Evolutionary conservation across 2,888 invertebrate genomes (phyloP).

Genomic region (Campoplex nolae): DNA sequence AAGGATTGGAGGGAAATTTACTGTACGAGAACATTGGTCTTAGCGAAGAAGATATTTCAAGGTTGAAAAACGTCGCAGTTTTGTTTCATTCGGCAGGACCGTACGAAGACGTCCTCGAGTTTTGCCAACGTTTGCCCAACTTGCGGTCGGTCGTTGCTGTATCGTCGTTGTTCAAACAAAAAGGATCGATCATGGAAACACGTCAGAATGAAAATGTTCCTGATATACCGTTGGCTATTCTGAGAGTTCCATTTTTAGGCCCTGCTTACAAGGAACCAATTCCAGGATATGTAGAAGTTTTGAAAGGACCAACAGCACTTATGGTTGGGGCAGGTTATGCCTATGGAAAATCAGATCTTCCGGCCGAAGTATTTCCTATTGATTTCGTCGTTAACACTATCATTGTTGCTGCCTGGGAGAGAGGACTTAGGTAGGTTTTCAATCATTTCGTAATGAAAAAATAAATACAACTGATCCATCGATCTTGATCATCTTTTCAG

Average conservation of each 20-base stretch:
- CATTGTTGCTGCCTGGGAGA: constrained; percentile 77
- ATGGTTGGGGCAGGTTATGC: constrained; percentile 79
- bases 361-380: constrained; percentile 77
- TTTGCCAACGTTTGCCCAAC: constrained; percentile 72
- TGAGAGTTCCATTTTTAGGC: constrained; percentile 76
- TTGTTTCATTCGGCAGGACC: constrained; percentile 78
- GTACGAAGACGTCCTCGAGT: constrained; percentile 71
- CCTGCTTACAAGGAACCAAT: constrained; percentile 78
- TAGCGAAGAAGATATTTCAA: constrained; percentile 46
- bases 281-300: constrained; percentile 77
- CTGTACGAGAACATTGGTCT: constrained; percentile 75
- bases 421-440: constrained; percentile 72
- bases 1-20: constrained; percentile 77
- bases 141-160: constrained; percentile 70
- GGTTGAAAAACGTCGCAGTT: constrained; percentile 74
- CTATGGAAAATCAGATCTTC: constrained; percentile 72
- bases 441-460: not conserved
- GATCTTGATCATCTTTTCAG: not conserved
- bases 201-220: constrained; percentile 68
- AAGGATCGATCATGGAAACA: constrained; percentile 66
- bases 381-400: constrained; percentile 78
- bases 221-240: constrained; percentile 73
- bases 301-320: constrained; percentile 77
- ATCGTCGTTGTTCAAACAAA: constrained; percentile 71
- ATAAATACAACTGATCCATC: not conserved